Conservation (phyloP, 2,888 invertebrate species). For the Fabriciana adippe region DNA sequence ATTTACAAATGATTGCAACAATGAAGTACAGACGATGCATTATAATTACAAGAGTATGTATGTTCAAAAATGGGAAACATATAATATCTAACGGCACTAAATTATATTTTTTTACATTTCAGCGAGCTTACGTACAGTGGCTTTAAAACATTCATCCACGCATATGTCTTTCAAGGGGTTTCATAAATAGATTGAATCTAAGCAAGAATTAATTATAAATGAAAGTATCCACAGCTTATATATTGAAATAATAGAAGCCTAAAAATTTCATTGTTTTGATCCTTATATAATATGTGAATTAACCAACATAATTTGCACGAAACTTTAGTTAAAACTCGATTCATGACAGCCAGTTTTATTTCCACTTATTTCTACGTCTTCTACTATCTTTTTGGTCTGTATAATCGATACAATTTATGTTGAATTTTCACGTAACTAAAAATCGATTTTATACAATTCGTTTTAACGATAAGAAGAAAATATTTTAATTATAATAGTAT, state of each 20-base stretch:
- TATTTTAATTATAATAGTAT: neutral
- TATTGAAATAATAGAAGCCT: slow-evolving; percentile 7
- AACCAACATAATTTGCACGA: neutral
- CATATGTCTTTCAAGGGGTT: slow-evolving; percentile 31
- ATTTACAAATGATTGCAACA: slow-evolving; percentile 84
- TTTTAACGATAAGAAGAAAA: neutral
- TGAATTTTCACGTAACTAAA: slow-evolving; percentile 23
- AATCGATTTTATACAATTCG: neutral
- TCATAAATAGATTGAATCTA: neutral
- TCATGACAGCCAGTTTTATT: neutral
- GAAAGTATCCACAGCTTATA: neutral
- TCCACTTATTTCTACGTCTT: no score
- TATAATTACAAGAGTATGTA: slow-evolving; percentile 80
- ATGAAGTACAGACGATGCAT: slow-evolving; percentile 81
- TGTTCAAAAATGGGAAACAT: slow-evolving; percentile 79
- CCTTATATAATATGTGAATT: neutral
- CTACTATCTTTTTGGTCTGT: neutral
- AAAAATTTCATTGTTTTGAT: slow-evolving; percentile 9
- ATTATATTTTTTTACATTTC: slow-evolving; percentile 75
- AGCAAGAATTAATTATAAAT: neutral
- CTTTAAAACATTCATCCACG: slow-evolving; percentile 43
- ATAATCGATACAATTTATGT: slow-evolving; percentile 18
- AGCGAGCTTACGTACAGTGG: slow-evolving; percentile 50
- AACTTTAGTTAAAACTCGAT: neutral
- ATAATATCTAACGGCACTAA: slow-evolving; percentile 81